phyloP scores from a whole-genome alignment of 2,113 vertebrate species.

The human region DNA sequence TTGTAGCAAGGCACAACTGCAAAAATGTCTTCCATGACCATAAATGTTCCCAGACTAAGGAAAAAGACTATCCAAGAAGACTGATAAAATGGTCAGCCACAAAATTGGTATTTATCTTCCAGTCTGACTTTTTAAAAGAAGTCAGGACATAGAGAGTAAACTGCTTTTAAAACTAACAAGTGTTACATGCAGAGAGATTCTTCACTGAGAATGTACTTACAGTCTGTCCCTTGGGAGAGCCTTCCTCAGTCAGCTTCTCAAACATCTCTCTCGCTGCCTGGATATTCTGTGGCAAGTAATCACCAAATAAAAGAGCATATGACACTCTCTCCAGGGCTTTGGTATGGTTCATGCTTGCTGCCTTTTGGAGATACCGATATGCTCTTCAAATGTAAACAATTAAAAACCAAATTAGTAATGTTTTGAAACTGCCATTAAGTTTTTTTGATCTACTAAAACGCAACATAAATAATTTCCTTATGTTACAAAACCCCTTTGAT shows the following conservation, averaged over 20 bases:
- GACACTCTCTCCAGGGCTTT: constrained; percentile 97
- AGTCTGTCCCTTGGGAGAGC: constrained; percentile 96
- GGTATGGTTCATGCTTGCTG: constrained; percentile 92
- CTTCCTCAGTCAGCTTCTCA: constrained; percentile 94
- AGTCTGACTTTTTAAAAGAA: neutral
- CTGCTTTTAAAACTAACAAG: neutral
- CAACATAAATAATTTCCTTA: neutral
- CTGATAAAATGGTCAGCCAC: neutral
- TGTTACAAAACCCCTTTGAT: neutral
- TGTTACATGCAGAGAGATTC: neutral
- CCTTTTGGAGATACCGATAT: constrained; percentile 92
- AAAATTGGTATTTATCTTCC: neutral
- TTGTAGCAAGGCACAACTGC: neutral
- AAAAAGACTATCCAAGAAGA: neutral
- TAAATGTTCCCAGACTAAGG: neutral
- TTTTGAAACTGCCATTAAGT: constrained; percentile 5
- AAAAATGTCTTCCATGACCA: neutral
- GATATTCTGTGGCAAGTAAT: constrained; percentile 93
- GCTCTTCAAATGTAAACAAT: constrained; percentile 85
- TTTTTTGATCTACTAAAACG: constrained; percentile 25
- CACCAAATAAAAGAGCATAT: constrained; percentile 95
- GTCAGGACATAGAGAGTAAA: neutral
- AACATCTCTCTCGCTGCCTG: constrained; percentile 92
- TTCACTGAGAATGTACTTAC: constrained; percentile 79
- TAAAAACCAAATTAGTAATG: constrained; percentile 57